phyloP scores from a whole-genome alignment of 1,140 invertebrate species.

The Drosophila littoralis region DNA sequence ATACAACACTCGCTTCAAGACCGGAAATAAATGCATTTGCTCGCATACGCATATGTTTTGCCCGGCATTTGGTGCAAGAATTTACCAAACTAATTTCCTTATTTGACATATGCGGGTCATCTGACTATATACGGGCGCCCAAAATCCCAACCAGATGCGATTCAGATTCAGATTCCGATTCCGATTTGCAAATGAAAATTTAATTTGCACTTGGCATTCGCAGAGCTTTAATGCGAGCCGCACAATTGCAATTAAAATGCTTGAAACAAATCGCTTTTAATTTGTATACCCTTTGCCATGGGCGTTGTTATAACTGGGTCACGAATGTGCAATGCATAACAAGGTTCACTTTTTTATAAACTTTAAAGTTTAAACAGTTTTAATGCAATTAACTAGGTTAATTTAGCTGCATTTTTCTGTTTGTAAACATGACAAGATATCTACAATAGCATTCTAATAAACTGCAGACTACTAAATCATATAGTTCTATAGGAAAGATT shows the following conservation, averaged over 20 bases:
- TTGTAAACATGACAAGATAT: too few relatives aligned
- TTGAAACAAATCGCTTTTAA: conserved; percentile 33
- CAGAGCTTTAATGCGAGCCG: conserved; percentile 59
- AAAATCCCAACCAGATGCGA: conserved; percentile 2
- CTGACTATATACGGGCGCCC: conserved; percentile 5
- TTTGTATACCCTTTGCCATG: not conserved
- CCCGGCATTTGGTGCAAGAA: conserved; percentile 32
- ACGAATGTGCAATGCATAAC: not conserved
- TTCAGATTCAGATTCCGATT: not conserved
- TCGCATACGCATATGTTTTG: conserved; percentile 1
- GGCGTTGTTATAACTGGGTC: not conserved
- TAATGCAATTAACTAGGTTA: too few relatives aligned
- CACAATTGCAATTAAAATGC: conserved; percentile 69
- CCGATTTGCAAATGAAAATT: conserved; percentile 45
- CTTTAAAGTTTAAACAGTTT: not conserved
- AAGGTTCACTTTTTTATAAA: not conserved
- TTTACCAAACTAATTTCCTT: conserved; percentile 69
- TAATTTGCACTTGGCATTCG: conserved; percentile 51
- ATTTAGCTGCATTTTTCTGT: too few relatives aligned
- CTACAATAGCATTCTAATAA: too few relatives aligned
- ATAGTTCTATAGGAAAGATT: too few relatives aligned
- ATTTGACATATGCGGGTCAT: conserved; percentile 40
- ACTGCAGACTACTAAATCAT: too few relatives aligned
- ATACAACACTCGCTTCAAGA: not conserved
- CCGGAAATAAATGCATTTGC: conserved; percentile 29